These are phyloP conservation scores for Taphrorychus bicolor DNA, from an alignment of 2,888 invertebrate genomes.

Conservation along the genomic window DNA sequence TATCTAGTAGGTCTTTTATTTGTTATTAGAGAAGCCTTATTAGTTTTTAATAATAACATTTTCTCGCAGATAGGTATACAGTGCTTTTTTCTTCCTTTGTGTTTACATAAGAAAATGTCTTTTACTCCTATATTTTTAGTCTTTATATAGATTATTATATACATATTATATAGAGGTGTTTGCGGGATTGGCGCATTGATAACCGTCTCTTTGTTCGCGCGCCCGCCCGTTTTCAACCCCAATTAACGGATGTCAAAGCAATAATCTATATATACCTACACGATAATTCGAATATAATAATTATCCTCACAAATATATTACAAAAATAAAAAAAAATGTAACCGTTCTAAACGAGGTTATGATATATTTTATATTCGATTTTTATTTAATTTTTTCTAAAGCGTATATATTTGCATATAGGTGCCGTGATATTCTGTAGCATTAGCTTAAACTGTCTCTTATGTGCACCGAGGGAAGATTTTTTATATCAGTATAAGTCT, in stretches of 20 bases:
- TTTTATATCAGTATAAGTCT: not conserved
- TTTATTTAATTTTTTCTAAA: slow-evolving; percentile 13
- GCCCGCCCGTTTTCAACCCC: not conserved
- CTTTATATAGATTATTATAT: too few species aligned
- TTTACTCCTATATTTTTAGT: slow-evolving; percentile 34
- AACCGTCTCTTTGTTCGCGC: not conserved
- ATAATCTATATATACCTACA: slow-evolving; percentile 28
- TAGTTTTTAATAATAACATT: too few species aligned
- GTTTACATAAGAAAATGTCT: slow-evolving; percentile 37
- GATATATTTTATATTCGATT: slow-evolving; percentile 37
- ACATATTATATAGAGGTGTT: slow-evolving; percentile 33
- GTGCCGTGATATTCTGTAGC: not conserved
- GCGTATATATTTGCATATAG: not conserved
- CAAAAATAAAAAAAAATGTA: not conserved
- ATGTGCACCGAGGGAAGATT: not conserved
- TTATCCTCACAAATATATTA: slow-evolving; percentile 7
- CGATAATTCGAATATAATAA: slow-evolving; percentile 16
- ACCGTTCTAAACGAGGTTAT: not conserved
- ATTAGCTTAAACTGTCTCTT: not conserved
- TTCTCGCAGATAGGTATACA: too few species aligned
- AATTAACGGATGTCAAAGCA: slow-evolving; percentile 29
- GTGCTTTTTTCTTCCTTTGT: not conserved
- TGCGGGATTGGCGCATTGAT: not conserved
- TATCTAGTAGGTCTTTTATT: not conserved
- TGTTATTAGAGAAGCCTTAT: not conserved